Conservation (phyloP, 1,140 invertebrate species). For the Lethrus apterus region DNA sequence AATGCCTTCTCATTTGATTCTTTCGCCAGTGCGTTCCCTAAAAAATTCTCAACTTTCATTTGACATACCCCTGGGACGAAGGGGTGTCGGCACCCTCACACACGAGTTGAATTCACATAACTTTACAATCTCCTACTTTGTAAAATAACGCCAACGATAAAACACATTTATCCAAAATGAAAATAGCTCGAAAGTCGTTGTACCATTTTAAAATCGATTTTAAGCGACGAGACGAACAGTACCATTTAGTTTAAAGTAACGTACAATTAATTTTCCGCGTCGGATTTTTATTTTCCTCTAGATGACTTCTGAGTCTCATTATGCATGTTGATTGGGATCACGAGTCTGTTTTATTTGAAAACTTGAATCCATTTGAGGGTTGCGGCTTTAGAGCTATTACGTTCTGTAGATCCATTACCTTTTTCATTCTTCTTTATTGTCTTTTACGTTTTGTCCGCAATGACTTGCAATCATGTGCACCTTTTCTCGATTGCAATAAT, state of each 20-base stretch:
- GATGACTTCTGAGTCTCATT: constrained; percentile 13
- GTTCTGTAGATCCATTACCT: constrained; percentile 17
- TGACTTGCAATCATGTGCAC: background rate
- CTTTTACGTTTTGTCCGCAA: constrained; percentile 11
- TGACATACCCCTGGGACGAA: constrained; percentile 3
- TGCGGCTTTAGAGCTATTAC: constrained; percentile 17
- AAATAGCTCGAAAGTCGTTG: background rate
- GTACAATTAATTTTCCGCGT: constrained; percentile 6
- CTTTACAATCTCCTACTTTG: constrained; percentile 5
- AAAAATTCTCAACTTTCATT: constrained; percentile 6
- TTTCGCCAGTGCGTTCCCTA: constrained; percentile 6
- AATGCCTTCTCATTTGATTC: background rate
- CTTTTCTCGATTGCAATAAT: too few relatives aligned
- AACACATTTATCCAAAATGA: constrained; percentile 11
- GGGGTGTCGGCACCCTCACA: constrained; percentile 5
- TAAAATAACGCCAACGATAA: constrained; percentile 9
- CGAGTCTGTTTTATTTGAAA: constrained; percentile 20
- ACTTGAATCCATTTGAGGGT: constrained; percentile 17
- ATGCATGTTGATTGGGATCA: constrained; percentile 17
- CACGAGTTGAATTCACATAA: constrained; percentile 7
- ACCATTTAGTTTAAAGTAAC: constrained; percentile 2
- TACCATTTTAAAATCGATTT: background rate
- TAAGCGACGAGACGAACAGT: background rate
- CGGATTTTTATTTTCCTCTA: constrained; percentile 8
- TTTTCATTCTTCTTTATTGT: constrained; percentile 18